Evolutionary conservation across 2,113 vertebrate species (phyloP), one percentile per base, ranked within the genome.

Genomic region (Pseudorhombus dupliciocellatus): DNA sequence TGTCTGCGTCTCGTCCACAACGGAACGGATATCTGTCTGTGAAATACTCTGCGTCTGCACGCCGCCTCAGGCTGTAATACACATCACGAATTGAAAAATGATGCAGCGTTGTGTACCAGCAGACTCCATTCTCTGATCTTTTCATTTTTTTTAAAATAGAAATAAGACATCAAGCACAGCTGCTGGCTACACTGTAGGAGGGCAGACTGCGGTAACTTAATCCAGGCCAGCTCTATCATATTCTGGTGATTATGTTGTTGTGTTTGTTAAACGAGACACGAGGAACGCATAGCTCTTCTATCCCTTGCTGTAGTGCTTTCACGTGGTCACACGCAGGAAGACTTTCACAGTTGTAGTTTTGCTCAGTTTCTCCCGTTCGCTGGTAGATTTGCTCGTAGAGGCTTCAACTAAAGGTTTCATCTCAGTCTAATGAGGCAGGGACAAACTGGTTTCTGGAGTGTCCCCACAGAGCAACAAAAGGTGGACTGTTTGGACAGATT

Each of bases 401-500:
- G 25, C 46, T 44, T 66, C 55, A 34, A 22, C 46, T 21, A 64
- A 79, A 53, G 25, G 42, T 40, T 46, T 72, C 52, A 70, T 83
- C 66, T 71, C 31, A 70, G 62, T 76, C 66, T 74, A 14, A 34
- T 30, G 53, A 68, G 57, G 50, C 21, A 18, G 60, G 26, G 72
- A 52, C 53, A 61, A 69, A 82, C 61, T 51, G 73, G 66, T 76
- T 71, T 68, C 54, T 77, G 30, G 21, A 72, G 66, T 40, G 42
- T 28, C 64, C 50, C 75, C 75, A 72, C 46, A 69, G 59, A 44
- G 62, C 42, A 58, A 66, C 66, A 82, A 77, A 77, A 71, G 73
- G 30, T 31, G 4, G 48, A 8, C 22, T 5, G n/a, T 70, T 51
- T 65, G 50, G 31, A 62, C 50, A 75, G 57, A 67, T 48, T 40